Evolutionary conservation across 2,888 invertebrate genomes (phyloP).

Genomic region (Tyria jacobaeae): DNA sequence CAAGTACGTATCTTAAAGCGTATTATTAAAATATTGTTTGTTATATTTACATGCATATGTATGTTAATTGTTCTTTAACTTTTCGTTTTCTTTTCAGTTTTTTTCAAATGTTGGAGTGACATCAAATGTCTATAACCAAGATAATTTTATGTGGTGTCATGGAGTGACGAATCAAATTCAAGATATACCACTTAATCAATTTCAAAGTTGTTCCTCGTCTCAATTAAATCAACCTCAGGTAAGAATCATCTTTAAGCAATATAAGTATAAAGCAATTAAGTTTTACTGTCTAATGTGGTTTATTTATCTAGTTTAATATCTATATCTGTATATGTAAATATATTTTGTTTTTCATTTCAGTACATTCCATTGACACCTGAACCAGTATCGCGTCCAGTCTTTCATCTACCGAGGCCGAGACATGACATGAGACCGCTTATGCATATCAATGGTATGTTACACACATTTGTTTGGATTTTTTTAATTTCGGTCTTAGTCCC

Average conservation of each 20-base stretch:
- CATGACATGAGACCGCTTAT: conserved; percentile 35
- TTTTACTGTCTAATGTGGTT: too few relatives aligned
- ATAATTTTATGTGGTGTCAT: too few relatives aligned
- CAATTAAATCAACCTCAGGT: conserved; percentile 5
- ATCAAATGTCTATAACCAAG: too few relatives aligned
- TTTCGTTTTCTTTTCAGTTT: too few relatives aligned
- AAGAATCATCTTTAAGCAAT: background rate
- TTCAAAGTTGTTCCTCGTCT: too few relatives aligned
- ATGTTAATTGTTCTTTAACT: background rate
- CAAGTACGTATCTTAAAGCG: background rate
- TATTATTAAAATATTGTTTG: background rate
- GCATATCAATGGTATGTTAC: conserved; percentile 51
- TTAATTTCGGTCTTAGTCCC: too few relatives aligned
- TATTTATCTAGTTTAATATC: too few relatives aligned
- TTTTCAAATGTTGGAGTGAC: too few relatives aligned
- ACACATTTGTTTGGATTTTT: background rate
- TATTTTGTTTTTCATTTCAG: conserved; percentile 20
- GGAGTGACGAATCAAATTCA: too few relatives aligned
- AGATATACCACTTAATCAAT: too few relatives aligned
- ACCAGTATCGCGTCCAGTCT: conserved; percentile 14
- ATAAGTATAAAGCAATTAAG: background rate
- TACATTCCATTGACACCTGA: conserved; percentile 19
- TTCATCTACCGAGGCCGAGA: conserved; percentile 5
- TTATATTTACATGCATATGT: background rate
- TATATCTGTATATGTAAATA: background rate